A percentile compares a stretch with the other conserved stretches of the same genome.
phyloP scores from a whole-genome alignment of 2,113 vertebrate genomes.

The Catharus minimus region DNA sequence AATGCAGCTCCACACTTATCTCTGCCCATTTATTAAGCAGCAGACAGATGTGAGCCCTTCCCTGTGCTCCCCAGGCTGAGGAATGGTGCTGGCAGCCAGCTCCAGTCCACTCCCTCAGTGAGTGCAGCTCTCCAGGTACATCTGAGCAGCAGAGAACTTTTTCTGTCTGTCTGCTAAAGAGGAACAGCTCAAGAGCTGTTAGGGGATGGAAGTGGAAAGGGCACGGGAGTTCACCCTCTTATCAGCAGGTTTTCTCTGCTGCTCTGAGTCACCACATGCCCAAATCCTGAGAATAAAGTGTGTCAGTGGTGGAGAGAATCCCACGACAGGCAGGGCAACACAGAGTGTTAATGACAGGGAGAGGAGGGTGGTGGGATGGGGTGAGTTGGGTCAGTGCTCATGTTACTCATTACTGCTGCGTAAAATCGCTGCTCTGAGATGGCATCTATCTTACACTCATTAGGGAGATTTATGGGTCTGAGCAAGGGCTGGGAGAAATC shows the following conservation, averaged over 20 bases:
- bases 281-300: slow-evolving; percentile 20
- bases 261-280: slow-evolving; percentile 23
- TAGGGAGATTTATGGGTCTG: slow-evolving; percentile 17
- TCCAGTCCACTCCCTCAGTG: not conserved
- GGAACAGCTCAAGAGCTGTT: slow-evolving; percentile 34
- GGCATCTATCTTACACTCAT: not conserved
- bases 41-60: slow-evolving; percentile 37
- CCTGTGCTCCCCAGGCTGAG: not conserved
- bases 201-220: slow-evolving; percentile 53
- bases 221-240: slow-evolving; percentile 35
- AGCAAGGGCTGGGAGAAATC: not conserved
- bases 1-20: slow-evolving; percentile 40
- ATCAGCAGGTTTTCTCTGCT: slow-evolving; percentile 28
- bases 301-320: slow-evolving; percentile 22
- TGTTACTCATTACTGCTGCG: not conserved
- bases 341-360: not conserved
- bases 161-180: slow-evolving; percentile 11
- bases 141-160: not conserved
- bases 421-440: not conserved
- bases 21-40: slow-evolving; percentile 35
- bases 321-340: not conserved
- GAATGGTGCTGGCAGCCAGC: slow-evolving; percentile 40
- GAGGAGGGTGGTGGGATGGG: not conserved
- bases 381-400: not conserved
- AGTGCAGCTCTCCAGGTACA: slow-evolving; percentile 17